Evolutionary conservation across 2,113 vertebrate genomes (phyloP), one percentile per base, ranked within the genome.

Genomic region (Panthera tigris): DNA sequence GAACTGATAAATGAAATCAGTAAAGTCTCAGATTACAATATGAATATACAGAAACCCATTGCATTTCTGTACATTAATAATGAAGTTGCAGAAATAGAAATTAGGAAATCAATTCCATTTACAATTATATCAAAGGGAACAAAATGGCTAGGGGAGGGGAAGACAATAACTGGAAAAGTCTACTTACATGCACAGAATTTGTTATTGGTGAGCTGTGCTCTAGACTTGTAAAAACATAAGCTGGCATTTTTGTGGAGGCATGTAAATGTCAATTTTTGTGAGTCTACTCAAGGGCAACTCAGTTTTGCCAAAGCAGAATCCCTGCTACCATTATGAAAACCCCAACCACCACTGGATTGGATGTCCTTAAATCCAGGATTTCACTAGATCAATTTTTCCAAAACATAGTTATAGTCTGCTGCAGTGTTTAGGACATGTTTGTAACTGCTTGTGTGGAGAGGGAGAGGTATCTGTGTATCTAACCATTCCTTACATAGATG

Each of bases 401-500:
- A 36, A 52, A 39, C 18, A 52, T 39, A 33, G 7, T 13, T n/a
- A 78, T 82, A 39, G 7, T 13, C 27, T 57, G 10, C 41, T 68
- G 5, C 29, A 73, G 39, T 41, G 61, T 76, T 27, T 27, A 16
- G 66, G 18, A 2, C n/a, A 14, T 25, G 8, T 15, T 79, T 88
- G n/a, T 52, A 19, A 31, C 23, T 52, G 4, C 41, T 55, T 50
- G 2, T 55, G 36, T 61, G 27, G 12, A 39, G 33, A 14, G 19
- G 19, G 3, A 50, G 7, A 27, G 14, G 0, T 27, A 4, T 45
- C 45, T 33, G 5, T 2, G 2, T 57, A 48, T 52, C 29, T 76
- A 7, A 36, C 4, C 5, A 27, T 52, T 55, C 76, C 23, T 52
- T 16, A n/a, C 0, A 0, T 3, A 21, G 50, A 18, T 4, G 14